These are phyloP conservation scores for Drosophila siamana DNA, from an alignment of 2,888 invertebrate species.

Conservation along the genomic window DNA sequence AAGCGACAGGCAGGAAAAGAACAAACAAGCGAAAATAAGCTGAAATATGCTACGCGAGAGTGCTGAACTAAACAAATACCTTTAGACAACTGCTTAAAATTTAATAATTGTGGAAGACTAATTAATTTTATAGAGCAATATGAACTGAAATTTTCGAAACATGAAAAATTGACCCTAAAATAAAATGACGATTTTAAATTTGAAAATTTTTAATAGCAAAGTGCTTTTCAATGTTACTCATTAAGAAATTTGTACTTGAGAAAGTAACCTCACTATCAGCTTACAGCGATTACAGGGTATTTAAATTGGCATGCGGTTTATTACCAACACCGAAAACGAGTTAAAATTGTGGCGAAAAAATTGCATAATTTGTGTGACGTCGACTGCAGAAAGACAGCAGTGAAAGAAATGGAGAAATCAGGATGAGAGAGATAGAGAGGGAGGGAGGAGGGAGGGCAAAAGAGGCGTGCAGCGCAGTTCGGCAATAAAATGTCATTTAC, in stretches of 20 bases:
- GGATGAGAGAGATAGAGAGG: neutral
- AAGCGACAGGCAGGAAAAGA: slow-evolving; percentile 32
- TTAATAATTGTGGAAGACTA: neutral
- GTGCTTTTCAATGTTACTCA: too few relatives aligned
- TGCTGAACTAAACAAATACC: neutral
- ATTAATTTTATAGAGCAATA: neutral
- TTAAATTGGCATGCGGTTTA: slow-evolving; percentile 71
- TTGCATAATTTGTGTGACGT: slow-evolving; percentile 82
- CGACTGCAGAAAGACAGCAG: slow-evolving; percentile 41
- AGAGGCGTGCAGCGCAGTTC: too few relatives aligned
- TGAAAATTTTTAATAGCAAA: too few relatives aligned
- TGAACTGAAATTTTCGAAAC: too few relatives aligned
- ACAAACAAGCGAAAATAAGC: slow-evolving; percentile 16
- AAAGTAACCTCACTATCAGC: neutral
- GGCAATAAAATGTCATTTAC: slow-evolving; percentile 78
- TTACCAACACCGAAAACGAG: slow-evolving; percentile 80
- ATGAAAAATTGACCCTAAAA: too few relatives aligned
- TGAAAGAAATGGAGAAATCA: slow-evolving; percentile 2
- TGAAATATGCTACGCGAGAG: neutral
- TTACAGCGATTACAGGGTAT: slow-evolving; percentile 6
- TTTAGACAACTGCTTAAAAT: neutral
- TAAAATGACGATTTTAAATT: too few relatives aligned
- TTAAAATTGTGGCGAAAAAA: slow-evolving; percentile 80
- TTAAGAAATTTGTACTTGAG: too few relatives aligned
- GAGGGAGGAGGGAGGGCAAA: neutral